Evolutionary conservation across 2,797 vertebrate species (phyloP).

Genomic region (Lates japonicus): DNA sequence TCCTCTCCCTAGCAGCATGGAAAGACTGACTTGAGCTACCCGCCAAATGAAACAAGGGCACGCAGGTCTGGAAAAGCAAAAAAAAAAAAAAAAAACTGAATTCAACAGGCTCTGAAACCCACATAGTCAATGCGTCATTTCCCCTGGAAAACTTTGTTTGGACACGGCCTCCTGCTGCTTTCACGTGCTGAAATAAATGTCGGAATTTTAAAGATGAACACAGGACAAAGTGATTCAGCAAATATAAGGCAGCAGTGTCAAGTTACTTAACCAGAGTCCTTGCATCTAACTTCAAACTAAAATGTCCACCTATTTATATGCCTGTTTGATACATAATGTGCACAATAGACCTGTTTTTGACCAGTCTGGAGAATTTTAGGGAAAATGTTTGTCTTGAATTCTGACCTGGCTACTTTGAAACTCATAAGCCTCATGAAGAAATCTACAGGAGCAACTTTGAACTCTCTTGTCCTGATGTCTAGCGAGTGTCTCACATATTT

Average conservation of each 20-base stretch:
- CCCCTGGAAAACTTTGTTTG: conserved; percentile 76
- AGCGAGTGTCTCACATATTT: conserved; percentile 9
- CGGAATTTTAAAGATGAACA: accelerated
- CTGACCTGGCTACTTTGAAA: background rate
- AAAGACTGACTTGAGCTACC: conserved; percentile 62
- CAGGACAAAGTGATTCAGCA: background rate
- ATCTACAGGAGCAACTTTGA: background rate
- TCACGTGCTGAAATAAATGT: conserved; percentile 26
- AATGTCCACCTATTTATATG: background rate
- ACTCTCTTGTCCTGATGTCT: background rate
- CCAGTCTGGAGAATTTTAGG: too few species aligned
- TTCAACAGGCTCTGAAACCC: conserved; percentile 47
- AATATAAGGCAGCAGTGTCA: background rate
- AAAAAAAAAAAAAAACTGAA: background rate
- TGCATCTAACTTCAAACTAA: background rate
- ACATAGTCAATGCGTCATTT: conserved; percentile 71
- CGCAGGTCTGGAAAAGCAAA: conserved; percentile 7
- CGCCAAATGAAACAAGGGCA: conserved; percentile 51
- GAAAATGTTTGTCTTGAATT: too few species aligned
- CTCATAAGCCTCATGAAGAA: too few species aligned
- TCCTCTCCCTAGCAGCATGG: conserved; percentile 36
- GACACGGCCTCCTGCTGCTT: conserved; percentile 59
- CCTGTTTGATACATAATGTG: background rate
- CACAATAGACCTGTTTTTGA: background rate
- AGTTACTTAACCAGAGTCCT: background rate